A percentile compares a stretch with the other conserved stretches of the same genome.
These are phyloP conservation scores for Tautogolabrus adspersus DNA, from an alignment of 2,113 vertebrate genomes.

Conservation along the genomic window DNA sequence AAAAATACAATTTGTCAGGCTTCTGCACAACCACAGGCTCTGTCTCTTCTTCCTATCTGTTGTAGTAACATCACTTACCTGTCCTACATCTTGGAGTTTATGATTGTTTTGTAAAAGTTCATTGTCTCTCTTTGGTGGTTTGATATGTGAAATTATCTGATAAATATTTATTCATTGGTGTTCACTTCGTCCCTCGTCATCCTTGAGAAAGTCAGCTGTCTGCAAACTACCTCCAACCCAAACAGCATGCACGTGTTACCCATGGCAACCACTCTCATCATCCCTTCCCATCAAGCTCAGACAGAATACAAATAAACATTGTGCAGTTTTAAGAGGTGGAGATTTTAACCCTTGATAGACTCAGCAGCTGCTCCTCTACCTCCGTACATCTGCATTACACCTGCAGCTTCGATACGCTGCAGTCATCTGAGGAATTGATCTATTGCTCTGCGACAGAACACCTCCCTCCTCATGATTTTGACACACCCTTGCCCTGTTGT, in stretches of 20 bases:
- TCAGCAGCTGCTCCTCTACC: slow-evolving; percentile 22
- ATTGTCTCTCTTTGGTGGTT: too few species aligned
- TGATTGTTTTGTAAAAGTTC: too few species aligned
- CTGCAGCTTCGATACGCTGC: slow-evolving; percentile 13
- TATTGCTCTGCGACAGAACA: slow-evolving; percentile 20
- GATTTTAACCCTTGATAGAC: background rate
- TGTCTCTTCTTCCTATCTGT: too few species aligned
- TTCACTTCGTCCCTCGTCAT: background rate
- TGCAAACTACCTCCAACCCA: slow-evolving; percentile 38
- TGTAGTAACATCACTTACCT: too few species aligned
- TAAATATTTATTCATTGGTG: too few species aligned
- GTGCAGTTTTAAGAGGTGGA: background rate
- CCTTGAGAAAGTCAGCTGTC: background rate
- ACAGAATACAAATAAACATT: slow-evolving; percentile 25
- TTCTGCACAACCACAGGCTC: too few species aligned
- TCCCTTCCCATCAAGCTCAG: slow-evolving; percentile 14
- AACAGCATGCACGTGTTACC: slow-evolving; percentile 40
- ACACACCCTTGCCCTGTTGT: too few species aligned
- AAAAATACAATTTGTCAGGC: too few species aligned
- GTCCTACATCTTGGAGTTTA: too few species aligned
- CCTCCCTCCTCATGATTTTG: background rate
- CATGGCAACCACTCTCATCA: slow-evolving; percentile 39
- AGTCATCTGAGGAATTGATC: slow-evolving; percentile 28
- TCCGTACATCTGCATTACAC: slow-evolving; percentile 37
- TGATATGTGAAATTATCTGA: too few species aligned